Base-by-base conservation (phyloP, 2,797 vertebrate species). In the Cottoperca gobio region DNA sequence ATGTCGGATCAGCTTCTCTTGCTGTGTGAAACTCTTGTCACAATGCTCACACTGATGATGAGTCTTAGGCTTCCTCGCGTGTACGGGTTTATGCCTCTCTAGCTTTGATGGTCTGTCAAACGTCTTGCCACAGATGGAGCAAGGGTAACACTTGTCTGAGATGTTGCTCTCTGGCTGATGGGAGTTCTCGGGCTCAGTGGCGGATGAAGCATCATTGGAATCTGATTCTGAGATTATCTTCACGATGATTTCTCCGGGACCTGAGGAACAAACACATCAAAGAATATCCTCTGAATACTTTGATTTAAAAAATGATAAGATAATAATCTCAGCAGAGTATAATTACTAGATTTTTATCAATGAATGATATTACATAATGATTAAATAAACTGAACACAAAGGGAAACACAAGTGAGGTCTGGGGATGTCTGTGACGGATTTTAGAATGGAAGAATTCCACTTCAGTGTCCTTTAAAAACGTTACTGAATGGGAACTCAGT, bases 41-140 rank as follows among this genome's bases (percentile, higher is more conserved):
- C 91, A 91, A 7, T 87, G 79, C 45, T 79, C 37, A 79, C 90
- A 93, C 1, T 88, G 9, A 58, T 87, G 73, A 6, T 86, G 31
- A 17, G 62, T 62, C 45, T 87, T 91, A 7, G 88, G 84, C 67
- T 82, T 76, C 8, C 62, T 91, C 0, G 54, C 59, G 53, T 93
- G 92, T 8, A 92, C 84, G 2, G 86, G 76, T 70, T 73, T 86
- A 31, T 93, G 92, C 46, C 92, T 13, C 72, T 90, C 79, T 10
- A 93, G 73, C 66, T 85, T 91, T 0, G 91, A 92, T 0, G 88
- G 92, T 37, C 89, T 65, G 77, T 91, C 85, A 12, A 93, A 93
- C 6, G 63, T 14, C 16, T 93, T 93, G 3, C 88, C 87, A 9
- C 92, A 93, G 28, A 75, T 7, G 3, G 81, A 8, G 76, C 92